A percentile compares a stretch with the other conserved stretches of the same genome.
Conservation (phyloP, 2,113 vertebrate species). For the Antechinus flavipes region DNA sequence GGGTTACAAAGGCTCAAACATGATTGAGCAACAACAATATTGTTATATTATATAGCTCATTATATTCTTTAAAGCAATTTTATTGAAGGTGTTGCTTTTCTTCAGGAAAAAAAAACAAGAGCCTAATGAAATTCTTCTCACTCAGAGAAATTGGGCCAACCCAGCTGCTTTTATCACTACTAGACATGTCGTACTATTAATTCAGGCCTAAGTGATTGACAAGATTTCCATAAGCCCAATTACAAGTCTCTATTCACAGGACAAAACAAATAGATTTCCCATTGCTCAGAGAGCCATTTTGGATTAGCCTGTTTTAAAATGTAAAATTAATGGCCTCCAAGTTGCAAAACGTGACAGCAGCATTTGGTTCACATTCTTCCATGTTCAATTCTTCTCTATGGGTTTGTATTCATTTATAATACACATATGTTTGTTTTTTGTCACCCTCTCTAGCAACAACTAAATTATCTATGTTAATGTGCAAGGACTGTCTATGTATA, state of each 20-base stretch:
- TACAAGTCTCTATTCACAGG: not conserved
- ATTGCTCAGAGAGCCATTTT: slow-evolving; percentile 72
- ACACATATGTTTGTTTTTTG: not conserved
- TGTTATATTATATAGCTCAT: not conserved
- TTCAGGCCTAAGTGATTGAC: not conserved
- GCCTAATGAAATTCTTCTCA: not conserved
- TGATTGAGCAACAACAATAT: not conserved
- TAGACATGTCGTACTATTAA: not conserved
- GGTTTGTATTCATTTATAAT: slow-evolving; percentile 32
- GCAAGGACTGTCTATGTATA: not conserved
- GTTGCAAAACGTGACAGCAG: slow-evolving; percentile 53
- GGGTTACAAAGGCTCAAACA: not conserved
- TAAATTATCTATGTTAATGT: slow-evolving; percentile 11
- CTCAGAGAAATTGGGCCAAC: not conserved
- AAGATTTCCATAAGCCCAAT: not conserved
- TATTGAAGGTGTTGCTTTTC: slow-evolving; percentile 16
- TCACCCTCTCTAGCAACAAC: not conserved
- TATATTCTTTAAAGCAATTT: not conserved
- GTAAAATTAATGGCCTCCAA: slow-evolving; percentile 48
- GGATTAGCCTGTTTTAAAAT: slow-evolving; percentile 61
- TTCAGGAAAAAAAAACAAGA: slow-evolving; percentile 9
- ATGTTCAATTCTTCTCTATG: not conserved
- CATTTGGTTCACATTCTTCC: not conserved
- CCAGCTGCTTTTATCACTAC: slow-evolving; percentile 38
- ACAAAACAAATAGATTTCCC: slow-evolving; percentile 47